These are phyloP conservation scores for Drosophila hydei DNA, from an alignment of 1,140 invertebrate species.

Conservation along the genomic window DNA sequence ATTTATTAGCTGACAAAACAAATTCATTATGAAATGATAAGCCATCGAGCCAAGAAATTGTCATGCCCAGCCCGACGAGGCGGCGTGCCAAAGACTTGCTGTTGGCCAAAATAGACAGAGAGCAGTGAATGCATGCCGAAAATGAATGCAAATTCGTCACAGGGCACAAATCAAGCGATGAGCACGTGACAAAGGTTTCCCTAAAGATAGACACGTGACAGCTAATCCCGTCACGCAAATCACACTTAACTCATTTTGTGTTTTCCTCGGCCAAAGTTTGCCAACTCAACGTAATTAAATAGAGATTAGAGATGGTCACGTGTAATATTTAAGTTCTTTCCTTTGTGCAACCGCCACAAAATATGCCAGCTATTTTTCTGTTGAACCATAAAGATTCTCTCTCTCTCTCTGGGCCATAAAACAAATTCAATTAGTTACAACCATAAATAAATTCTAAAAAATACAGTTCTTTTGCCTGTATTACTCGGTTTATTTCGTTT, in stretches of 20 bases:
- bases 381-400: slow-evolving; percentile 13
- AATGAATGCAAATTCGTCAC: slow-evolving; percentile 10
- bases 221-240: slow-evolving; percentile 52
- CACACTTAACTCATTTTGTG: slow-evolving; percentile 39
- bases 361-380: slow-evolving; percentile 8
- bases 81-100: slow-evolving; percentile 28
- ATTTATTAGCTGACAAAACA: slow-evolving; percentile 82
- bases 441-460: slow-evolving; percentile 13
- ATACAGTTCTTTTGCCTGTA: not conserved
- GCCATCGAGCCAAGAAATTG: slow-evolving; percentile 58
- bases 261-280: not conserved
- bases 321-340: slow-evolving; percentile 15
- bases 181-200: slow-evolving; percentile 47
- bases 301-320: slow-evolving; percentile 51
- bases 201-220: slow-evolving; percentile 45
- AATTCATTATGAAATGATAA: slow-evolving; percentile 82
- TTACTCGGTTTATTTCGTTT: not conserved
- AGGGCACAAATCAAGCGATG: slow-evolving; percentile 35
- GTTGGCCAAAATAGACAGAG: slow-evolving; percentile 1
- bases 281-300: slow-evolving; percentile 35
- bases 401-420: slow-evolving; percentile 3
- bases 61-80: slow-evolving; percentile 55
- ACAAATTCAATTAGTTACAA: slow-evolving; percentile 29
- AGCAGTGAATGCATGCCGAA: not conserved
- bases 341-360: slow-evolving; percentile 15